Percentiles rank a stretch among this genome's conserved stretches.
Conservation (phyloP, 2,113 vertebrate species). For the Peromyscus maniculatus region DNA sequence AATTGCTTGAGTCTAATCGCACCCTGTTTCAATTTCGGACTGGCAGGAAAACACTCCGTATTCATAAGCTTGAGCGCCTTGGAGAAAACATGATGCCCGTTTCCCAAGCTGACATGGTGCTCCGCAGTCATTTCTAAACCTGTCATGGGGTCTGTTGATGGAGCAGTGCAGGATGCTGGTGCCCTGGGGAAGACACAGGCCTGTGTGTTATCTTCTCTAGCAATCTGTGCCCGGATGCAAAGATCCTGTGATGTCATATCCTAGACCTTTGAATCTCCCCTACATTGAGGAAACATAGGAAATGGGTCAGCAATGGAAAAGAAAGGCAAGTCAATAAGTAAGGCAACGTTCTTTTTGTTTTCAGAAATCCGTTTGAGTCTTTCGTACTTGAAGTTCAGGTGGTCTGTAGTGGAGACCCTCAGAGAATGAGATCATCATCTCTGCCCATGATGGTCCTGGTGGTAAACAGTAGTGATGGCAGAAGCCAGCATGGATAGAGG, state of each 20-base stretch:
- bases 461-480: not conserved
- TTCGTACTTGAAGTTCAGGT: not conserved
- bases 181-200: not conserved
- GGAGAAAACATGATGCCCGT: not conserved
- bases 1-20: not conserved
- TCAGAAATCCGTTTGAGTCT: not conserved
- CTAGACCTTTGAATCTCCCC: not conserved
- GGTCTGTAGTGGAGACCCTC: not conserved
- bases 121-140: not conserved
- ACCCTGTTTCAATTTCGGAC: constrained; percentile 11
- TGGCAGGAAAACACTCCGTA: constrained; percentile 49
- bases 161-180: not conserved
- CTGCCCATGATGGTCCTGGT: not conserved
- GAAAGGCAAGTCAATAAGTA: not conserved
- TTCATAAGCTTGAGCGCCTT: constrained; percentile 1
- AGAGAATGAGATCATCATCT: not conserved
- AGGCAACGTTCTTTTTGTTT: not conserved
- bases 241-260: not conserved
- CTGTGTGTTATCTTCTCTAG: not conserved
- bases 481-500: not conserved
- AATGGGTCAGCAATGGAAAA: not conserved
- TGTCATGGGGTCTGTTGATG: not conserved
- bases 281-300: not conserved
- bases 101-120: not conserved
- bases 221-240: not conserved